Percentiles rank a stretch among this genome's conserved stretches.
These are phyloP conservation scores for Bryconaethiops microstoma DNA, from an alignment of 2,797 vertebrate genomes.

Conservation along the genomic window DNA sequence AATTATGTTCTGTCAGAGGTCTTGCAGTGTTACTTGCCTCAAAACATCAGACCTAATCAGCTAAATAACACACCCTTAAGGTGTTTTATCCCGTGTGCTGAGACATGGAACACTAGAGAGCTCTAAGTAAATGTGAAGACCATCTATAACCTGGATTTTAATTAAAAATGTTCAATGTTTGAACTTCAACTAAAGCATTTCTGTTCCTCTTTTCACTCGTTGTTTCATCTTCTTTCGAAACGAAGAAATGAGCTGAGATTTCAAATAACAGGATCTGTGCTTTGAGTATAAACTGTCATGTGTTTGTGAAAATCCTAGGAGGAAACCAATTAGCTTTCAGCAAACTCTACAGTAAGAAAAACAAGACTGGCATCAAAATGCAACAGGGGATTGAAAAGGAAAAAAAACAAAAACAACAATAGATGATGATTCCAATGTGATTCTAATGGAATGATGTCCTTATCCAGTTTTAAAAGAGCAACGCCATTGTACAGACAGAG, in stretches of 20 bases:
- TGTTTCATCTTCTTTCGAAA: background rate
- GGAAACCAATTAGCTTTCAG: background rate
- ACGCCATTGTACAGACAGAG: background rate
- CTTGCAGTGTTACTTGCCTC: background rate
- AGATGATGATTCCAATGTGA: background rate
- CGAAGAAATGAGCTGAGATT: background rate
- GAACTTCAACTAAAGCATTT: no score
- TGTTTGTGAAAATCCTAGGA: background rate
- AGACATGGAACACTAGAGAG: no score
- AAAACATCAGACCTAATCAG: background rate
- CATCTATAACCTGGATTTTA: background rate
- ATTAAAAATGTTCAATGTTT: no score
- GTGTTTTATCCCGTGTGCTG: no score
- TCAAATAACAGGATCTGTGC: background rate
- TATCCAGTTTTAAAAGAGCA: background rate
- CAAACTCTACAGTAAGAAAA: background rate
- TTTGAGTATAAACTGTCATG: no score
- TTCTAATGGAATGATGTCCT: background rate
- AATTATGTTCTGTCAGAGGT: background rate
- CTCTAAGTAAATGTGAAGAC: background rate
- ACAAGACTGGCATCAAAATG: background rate
- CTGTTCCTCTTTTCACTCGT: background rate
- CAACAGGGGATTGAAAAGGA: background rate
- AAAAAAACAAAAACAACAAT: background rate
- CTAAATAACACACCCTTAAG: no score